Conservation (phyloP, 2,888 invertebrate species). For the Epirrhoe alternata region DNA sequence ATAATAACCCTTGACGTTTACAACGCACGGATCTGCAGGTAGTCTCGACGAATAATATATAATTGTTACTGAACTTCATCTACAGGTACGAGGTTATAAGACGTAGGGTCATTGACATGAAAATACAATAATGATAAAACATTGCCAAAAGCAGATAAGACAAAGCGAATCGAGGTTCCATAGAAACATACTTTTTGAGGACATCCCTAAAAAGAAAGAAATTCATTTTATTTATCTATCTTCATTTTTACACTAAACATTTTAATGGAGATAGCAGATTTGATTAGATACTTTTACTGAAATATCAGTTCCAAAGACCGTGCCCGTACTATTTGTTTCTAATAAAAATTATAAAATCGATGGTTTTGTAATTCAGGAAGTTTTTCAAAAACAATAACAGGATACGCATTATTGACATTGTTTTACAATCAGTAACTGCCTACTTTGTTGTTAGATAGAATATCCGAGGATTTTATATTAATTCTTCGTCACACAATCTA, state of each 20-base stretch:
- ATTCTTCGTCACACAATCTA: neutral
- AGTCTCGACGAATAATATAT: neutral
- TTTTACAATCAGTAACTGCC: neutral
- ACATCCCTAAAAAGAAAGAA: neutral
- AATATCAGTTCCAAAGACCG: neutral
- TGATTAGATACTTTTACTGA: neutral
- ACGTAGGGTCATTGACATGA: constrained; percentile 23
- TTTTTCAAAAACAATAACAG: constrained; percentile 32
- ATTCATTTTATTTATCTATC: neutral
- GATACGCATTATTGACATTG: constrained; percentile 22
- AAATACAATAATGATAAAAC: constrained; percentile 27
- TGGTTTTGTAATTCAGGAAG: constrained; percentile 11
- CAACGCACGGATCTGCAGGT: neutral
- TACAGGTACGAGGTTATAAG: constrained; percentile 10
- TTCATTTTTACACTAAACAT: constrained; percentile 2
- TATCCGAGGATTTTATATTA: constrained; percentile 7
- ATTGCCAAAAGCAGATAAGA: constrained; percentile 31
- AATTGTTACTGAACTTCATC: neutral
- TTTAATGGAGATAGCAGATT: neutral
- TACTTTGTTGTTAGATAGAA: constrained; percentile 1
- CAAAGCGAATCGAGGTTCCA: constrained; percentile 21
- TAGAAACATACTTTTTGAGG: constrained; percentile 7
- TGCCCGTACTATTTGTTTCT: neutral
- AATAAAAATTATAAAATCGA: neutral
- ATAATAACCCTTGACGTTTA: neutral